Conservation (phyloP, 2,113 vertebrate genomes). For the Sigmodon hispidus region DNA sequence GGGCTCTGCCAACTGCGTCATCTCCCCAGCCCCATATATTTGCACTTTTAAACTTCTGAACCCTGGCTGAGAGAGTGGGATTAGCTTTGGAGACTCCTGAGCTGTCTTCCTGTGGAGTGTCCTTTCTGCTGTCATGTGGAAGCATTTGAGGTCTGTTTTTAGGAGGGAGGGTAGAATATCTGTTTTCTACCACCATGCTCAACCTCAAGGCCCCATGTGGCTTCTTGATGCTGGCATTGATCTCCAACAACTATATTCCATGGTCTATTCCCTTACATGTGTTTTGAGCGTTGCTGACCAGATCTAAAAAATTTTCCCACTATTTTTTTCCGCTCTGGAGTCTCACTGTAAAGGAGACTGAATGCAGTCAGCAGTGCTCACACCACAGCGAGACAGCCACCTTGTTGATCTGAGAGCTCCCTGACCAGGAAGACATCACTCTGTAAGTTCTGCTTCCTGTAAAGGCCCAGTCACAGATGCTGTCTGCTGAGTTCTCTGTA, state of each 20-base stretch:
- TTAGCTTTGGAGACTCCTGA: too few relatives aligned
- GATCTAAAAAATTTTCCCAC: background rate
- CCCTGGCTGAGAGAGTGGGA: background rate
- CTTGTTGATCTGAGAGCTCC: background rate
- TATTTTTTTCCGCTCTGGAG: background rate
- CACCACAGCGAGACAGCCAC: too few relatives aligned
- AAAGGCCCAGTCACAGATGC: background rate
- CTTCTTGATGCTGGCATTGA: background rate
- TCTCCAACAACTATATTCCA: too few relatives aligned
- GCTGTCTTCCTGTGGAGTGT: background rate
- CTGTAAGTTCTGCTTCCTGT: too few relatives aligned
- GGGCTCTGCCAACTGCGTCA: too few relatives aligned
- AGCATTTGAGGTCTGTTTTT: background rate
- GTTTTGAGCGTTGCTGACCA: background rate
- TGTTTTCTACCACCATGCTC: too few relatives aligned
- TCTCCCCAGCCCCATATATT: too few relatives aligned
- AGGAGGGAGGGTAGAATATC: too few relatives aligned
- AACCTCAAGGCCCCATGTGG: too few relatives aligned
- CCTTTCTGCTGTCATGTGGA: background rate
- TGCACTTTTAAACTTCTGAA: background rate
- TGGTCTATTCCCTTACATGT: background rate
- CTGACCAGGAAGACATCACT: fast-evolving
- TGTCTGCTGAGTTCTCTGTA: too few relatives aligned
- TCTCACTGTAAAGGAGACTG: background rate
- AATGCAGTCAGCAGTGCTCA: background rate